Conservation (phyloP, 2,113 vertebrate species). For the Tychaedon coryphoeus region DNA sequence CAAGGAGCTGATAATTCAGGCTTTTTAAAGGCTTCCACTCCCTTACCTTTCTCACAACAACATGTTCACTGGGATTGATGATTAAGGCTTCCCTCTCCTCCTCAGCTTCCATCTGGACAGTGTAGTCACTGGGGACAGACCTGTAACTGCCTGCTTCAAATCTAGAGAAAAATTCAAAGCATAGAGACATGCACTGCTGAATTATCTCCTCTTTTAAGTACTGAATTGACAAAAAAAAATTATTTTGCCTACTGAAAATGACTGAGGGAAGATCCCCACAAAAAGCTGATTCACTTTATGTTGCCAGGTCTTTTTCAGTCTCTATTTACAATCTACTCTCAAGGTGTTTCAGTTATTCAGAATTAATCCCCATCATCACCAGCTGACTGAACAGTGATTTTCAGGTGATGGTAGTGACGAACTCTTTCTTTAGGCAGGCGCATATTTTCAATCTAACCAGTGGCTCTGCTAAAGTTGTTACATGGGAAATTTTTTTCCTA, state of each 20-base stretch:
- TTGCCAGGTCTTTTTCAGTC: not conserved
- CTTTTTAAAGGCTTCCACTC: not conserved
- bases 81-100: slow-evolving; percentile 86
- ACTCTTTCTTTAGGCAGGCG: not conserved
- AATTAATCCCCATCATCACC: not conserved
- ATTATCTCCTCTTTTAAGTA: not conserved
- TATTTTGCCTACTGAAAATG: not conserved
- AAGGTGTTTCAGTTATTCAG: not conserved
- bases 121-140: slow-evolving; percentile 66
- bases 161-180: slow-evolving; percentile 26
- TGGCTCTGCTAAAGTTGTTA: not conserved
- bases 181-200: not conserved
- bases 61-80: slow-evolving; percentile 79
- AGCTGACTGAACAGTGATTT: not conserved
- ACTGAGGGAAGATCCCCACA: not conserved
- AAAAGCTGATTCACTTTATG: not conserved
- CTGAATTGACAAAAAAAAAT: not conserved
- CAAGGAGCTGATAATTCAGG: not conserved
- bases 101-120: slow-evolving; percentile 82
- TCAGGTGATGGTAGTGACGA: not conserved
- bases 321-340: not conserved
- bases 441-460: not conserved
- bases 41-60: slow-evolving; percentile 80
- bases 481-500: fast-evolving
- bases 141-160: slow-evolving; percentile 66